phyloP scores from a whole-genome alignment of 2,797 vertebrate species.

The Coregonus ussuriensis region DNA sequence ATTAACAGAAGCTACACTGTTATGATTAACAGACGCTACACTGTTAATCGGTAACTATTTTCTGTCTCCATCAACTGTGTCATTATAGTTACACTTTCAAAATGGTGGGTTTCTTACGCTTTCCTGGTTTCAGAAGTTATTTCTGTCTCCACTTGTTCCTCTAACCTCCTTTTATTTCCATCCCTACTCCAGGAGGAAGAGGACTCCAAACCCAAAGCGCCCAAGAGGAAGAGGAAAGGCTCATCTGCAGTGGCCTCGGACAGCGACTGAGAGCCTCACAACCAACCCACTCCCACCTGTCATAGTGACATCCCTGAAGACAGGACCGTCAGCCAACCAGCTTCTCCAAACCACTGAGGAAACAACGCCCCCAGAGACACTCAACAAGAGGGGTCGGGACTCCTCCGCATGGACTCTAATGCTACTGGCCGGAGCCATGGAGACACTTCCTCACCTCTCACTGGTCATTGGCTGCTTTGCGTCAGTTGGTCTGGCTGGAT shows the following conservation, averaged over 20 bases:
- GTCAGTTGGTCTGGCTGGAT: constrained; percentile 27
- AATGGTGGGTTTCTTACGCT: background rate
- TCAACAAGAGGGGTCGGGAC: constrained; percentile 23
- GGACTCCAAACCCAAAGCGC: constrained; percentile 91
- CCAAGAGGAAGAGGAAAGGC: constrained; percentile 92
- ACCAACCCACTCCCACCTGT: constrained; percentile 48
- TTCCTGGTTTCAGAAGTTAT: no score
- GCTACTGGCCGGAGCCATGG: constrained; percentile 41
- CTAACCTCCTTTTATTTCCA: background rate
- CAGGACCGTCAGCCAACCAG: constrained; percentile 48
- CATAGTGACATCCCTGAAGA: constrained; percentile 50
- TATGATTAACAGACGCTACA: no score
- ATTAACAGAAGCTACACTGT: background rate
- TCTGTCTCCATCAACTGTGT: background rate
- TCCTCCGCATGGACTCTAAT: constrained; percentile 32
- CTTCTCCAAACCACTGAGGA: constrained; percentile 49
- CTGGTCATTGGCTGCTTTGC: constrained; percentile 41
- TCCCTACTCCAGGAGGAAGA: constrained; percentile 84
- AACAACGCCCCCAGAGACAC: constrained; percentile 32
- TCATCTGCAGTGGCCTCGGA: constrained; percentile 91
- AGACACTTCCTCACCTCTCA: constrained; percentile 22
- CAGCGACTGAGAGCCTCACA: constrained; percentile 80
- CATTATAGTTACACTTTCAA: background rate
- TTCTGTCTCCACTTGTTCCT: background rate
- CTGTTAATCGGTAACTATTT: background rate